Evolutionary conservation across 92 coral and sea anemone genomes (phyloP).

Genomic region (Porites lobata): DNA sequence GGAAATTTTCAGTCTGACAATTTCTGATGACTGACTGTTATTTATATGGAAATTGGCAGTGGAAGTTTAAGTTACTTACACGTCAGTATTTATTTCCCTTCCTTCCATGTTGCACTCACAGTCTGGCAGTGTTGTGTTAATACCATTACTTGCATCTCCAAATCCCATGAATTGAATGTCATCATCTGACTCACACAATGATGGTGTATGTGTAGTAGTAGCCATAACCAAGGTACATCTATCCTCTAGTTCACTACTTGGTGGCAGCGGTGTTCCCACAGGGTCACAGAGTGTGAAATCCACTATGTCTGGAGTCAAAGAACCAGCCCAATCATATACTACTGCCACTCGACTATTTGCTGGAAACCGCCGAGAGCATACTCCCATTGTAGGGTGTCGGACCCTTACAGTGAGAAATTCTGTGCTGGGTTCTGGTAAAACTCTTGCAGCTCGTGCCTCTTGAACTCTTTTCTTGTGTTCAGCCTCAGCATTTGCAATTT

Average conservation of each 20-base stretch:
- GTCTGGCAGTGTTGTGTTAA: conserved; percentile 59
- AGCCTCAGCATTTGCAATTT: conserved; percentile 58
- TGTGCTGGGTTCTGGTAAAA: conserved; percentile 63
- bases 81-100: conserved; percentile 52
- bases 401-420: conserved; percentile 68
- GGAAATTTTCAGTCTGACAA: conserved; percentile 15
- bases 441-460: conserved; percentile 75
- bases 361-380: conserved; percentile 54
- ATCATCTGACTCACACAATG: conserved; percentile 55
- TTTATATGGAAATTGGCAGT: conserved; percentile 3
- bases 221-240: conserved; percentile 65
- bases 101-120: conserved; percentile 44
- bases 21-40: conserved; percentile 24
- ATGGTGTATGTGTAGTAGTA: conserved; percentile 59
- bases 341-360: conserved; percentile 46
- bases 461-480: conserved; percentile 69
- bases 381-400: conserved; percentile 58
- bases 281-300: conserved; percentile 77
- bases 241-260: conserved; percentile 60
- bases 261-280: conserved; percentile 54
- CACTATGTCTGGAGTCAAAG: conserved; percentile 55
- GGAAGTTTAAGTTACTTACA: conserved; percentile 42
- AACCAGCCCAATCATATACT: conserved; percentile 71
- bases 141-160: conserved; percentile 56
- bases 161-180: conserved; percentile 72